Conservation (phyloP, 2,888 invertebrate species). For the Conistra vaccinii region DNA sequence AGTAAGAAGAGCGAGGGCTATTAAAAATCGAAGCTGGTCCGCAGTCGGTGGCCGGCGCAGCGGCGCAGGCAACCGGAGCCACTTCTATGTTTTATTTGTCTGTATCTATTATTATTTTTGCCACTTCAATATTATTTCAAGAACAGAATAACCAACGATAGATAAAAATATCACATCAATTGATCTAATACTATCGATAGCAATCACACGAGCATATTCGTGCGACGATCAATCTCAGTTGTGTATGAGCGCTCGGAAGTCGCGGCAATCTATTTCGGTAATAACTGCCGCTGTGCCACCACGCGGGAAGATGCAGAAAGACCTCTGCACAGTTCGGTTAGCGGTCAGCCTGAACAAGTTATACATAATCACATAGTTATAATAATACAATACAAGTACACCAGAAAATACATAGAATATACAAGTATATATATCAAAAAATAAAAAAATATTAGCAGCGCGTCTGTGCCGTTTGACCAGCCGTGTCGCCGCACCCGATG, state of each 20-base stretch:
- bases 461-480: neutral
- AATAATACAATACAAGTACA: too few relatives aligned
- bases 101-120: neutral
- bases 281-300: neutral
- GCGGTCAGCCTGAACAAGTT: neutral
- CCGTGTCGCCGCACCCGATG: too few relatives aligned
- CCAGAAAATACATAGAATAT: too few relatives aligned
- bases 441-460: too few relatives aligned
- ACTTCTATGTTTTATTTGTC: too few relatives aligned
- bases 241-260: neutral
- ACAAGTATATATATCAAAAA: too few relatives aligned
- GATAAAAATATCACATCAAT: neutral
- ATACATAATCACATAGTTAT: neutral
- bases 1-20: conserved; percentile 55
- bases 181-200: neutral
- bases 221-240: conserved; percentile 1
- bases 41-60: too few relatives aligned
- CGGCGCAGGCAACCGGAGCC: too few relatives aligned
- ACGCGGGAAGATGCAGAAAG: neutral
- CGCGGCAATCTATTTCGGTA: neutral
- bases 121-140: neutral
- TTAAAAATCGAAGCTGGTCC: conserved; percentile 28
- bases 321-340: too few relatives aligned
- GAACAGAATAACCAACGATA: too few relatives aligned
- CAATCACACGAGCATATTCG: neutral